These are phyloP conservation scores for Pachycephus smyrnensis DNA, from an alignment of 2,888 invertebrate genomes.

Conservation along the genomic window DNA sequence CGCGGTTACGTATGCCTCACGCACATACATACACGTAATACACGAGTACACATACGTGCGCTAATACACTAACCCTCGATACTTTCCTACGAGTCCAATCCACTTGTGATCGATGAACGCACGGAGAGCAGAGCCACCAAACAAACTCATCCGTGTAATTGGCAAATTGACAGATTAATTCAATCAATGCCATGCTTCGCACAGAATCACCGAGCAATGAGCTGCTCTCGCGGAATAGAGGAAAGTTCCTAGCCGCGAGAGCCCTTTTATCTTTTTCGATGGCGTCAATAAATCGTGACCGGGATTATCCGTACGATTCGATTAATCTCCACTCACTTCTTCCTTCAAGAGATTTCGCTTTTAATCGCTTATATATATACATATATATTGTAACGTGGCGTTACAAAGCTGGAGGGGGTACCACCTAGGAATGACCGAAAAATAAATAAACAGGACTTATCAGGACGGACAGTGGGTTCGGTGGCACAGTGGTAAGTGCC, in stretches of 20 bases:
- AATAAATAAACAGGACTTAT: no score
- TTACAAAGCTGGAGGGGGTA: no score
- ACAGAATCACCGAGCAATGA: not conserved
- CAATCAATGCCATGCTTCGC: slow-evolving; percentile 53
- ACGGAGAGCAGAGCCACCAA: slow-evolving; percentile 49
- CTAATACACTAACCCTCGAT: slow-evolving; percentile 23
- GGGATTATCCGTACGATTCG: not conserved
- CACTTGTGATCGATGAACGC: slow-evolving; percentile 56
- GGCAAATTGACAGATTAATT: slow-evolving; percentile 66
- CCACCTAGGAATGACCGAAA: no score
- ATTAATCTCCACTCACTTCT: not conserved
- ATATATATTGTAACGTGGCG: no score
- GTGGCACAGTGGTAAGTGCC: no score
- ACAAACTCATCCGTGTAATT: slow-evolving; percentile 66
- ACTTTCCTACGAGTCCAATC: slow-evolving; percentile 36
- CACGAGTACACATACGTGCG: not conserved
- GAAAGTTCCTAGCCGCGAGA: not conserved
- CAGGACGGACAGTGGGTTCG: no score
- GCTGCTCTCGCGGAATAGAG: not conserved
- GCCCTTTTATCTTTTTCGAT: not conserved
- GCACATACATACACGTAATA: slow-evolving; percentile 7
- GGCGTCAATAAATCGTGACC: not conserved
- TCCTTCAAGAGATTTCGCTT: not conserved
- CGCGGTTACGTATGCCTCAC: slow-evolving; percentile 57
- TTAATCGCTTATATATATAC: no score